Evolutionary conservation across 2,113 vertebrate species (phyloP), one percentile per base, ranked within the genome.

Genomic region (Gymnogyps californianus): DNA sequence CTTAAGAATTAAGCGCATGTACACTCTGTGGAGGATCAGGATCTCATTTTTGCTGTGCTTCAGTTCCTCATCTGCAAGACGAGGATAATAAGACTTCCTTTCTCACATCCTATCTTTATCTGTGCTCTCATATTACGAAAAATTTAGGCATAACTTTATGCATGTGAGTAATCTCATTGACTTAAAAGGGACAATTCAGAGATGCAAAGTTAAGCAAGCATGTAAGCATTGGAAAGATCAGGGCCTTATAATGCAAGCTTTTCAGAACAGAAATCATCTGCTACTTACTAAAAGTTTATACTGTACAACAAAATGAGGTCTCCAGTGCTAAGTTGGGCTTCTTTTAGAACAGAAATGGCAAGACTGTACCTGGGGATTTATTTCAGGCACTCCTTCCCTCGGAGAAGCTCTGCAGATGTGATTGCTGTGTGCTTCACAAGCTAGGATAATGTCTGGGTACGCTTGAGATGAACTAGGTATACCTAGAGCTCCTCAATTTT

Each of bases 41-140:
- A 81, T 89, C 64, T 83, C 36, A 10, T 14, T 61, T 80, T 81
- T 66, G 28, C 40, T 67, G 58, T 40, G 84, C 93, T 69, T 94
- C 82, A 70, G 84, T 95, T 96, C 77, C 93, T 84, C 81, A 40
- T 86, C 72, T 54, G 42, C n/a, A 52, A 89, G 52, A 77, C 51
- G 74, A 59, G 97, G 95, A 87, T 51, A 88, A 29, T n/a, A 54
- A 20, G 21, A 64, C 71, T 83, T 94, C 95, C 71, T 88, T 91
- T 90, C 91, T 95, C 75, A 65, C 42, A 77, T 88, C 51, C 75
- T 78, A 46, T 49, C 87, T 91, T 76, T 14, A 20, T 83, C 58
- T 86, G 83, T 25, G n/a, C 52, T 57, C 34, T 79, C 58, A 38
- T 19, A 20, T 34, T 21, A 85, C 28, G 58, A 77, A 91, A 71